Evolutionary conservation across 2,888 invertebrate species (phyloP), one percentile per base, ranked within the genome.

Genomic region (Aleiodes testaceus): DNA sequence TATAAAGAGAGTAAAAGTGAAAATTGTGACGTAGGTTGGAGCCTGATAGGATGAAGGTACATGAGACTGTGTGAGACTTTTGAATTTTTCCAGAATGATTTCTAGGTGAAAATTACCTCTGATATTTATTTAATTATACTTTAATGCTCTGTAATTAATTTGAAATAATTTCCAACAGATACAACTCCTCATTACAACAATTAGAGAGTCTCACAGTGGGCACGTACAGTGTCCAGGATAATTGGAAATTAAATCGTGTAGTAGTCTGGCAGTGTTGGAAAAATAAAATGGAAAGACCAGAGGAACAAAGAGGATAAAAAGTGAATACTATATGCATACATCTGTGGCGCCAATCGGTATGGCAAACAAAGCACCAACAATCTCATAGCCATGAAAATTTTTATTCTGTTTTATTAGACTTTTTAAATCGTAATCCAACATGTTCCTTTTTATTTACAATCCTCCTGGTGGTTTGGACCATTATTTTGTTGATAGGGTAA

Each of bases 21-120:
- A 73, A 73, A 72, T 69, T 72, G 75, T 75, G 78, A 80, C 79
- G 80, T 81, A 82, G 81, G 81, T 79, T 79, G 79, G 76, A 81
- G 77, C 74, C 79, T 76, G 77, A 75, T 77, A 72, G 55, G 65
- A 73, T 52, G 50, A 36, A n/a, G 16, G 36, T 36, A 65, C 53
- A 63, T 42, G 42, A 49, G 18, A 45, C 14, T 50, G 3, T 50
- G 3, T 22, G 22, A 36, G 52, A 26, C 49, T 26, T 22, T 26
- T 64, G 53, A 50, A 64, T 69, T 55, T n/a, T n/a, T n/a, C n/a
- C n/a, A n/a, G n/a, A n/a, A n/a, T n/a, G n/a, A n/a, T n/a, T n/a
- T n/a, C n/a, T n/a, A n/a, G n/a, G n/a, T n/a, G n/a, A n/a, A n/a
- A n/a, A n/a, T n/a, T n/a, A n/a, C n/a, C n/a, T n/a, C n/a, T n/a